phyloP scores from a whole-genome alignment of 2,113 vertebrate species.

The Origma solitaria region DNA sequence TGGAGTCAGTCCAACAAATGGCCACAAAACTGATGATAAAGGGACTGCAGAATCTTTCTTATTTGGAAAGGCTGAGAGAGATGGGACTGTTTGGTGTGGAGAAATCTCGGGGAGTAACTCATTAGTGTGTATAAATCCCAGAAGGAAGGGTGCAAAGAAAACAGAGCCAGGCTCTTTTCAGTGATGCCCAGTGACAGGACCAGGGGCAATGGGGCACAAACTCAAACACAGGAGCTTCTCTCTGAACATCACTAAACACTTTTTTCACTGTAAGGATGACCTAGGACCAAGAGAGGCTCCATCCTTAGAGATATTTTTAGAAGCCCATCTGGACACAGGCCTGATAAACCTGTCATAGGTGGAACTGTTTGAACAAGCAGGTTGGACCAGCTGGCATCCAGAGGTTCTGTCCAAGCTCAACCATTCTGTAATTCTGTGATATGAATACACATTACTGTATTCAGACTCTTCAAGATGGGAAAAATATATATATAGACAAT shows the following conservation, averaged over 20 bases:
- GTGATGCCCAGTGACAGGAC: neutral
- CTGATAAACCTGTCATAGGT: neutral
- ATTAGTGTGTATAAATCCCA: neutral
- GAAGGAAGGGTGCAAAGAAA: neutral
- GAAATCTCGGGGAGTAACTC: neutral
- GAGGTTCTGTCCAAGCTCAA: neutral
- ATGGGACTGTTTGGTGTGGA: neutral
- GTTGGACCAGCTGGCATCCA: neutral
- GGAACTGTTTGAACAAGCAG: neutral
- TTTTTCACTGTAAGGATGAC: neutral
- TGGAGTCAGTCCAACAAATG: neutral
- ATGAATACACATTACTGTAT: neutral
- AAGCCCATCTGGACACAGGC: fast-evolving
- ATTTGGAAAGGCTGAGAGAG: neutral
- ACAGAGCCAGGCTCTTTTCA: neutral
- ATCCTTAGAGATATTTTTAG: neutral
- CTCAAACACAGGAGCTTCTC: neutral
- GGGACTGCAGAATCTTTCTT: neutral
- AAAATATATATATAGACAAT: neutral
- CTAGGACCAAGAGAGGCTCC: neutral
- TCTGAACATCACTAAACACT: neutral
- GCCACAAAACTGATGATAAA: neutral
- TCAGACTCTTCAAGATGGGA: neutral
- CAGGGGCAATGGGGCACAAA: fast-evolving
- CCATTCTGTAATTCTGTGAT: neutral